Evolutionary conservation across 2,113 vertebrate genomes (phyloP).

Genomic region (Alligator mississippiensis): DNA sequence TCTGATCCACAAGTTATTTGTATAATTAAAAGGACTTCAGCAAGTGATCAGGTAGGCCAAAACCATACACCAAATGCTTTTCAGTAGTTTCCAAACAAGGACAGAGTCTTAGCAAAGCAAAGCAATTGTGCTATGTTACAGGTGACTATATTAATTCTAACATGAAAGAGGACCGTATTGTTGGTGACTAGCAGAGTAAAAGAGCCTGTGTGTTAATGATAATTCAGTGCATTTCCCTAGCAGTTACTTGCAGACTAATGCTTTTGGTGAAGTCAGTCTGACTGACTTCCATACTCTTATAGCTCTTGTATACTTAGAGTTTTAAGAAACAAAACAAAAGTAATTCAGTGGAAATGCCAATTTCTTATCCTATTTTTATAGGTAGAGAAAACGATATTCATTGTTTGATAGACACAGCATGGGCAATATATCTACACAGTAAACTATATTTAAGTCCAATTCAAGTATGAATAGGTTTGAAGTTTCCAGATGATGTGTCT

Average conservation of each 20-base stretch:
- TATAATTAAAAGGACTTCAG: conserved; percentile 30
- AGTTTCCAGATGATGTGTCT: conserved; percentile 50
- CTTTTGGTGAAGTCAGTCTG: too few species aligned
- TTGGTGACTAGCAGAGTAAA: not conserved
- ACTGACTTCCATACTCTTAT: not conserved
- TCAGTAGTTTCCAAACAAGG: not conserved
- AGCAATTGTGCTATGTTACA: too few species aligned
- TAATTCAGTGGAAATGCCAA: not conserved
- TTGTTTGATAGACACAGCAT: not conserved
- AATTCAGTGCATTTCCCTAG: not conserved
- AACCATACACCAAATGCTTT: not conserved
- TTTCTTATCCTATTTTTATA: not conserved
- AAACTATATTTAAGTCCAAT: conserved; percentile 19
- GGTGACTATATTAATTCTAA: not conserved
- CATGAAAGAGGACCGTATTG: not conserved
- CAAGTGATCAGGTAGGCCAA: conserved; percentile 36
- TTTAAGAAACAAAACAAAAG: not conserved
- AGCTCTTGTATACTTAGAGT: not conserved
- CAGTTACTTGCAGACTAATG: not conserved
- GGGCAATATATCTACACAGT: conserved; percentile 1
- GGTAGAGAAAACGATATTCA: not conserved
- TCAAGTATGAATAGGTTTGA: not conserved
- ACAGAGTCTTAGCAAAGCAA: not conserved
- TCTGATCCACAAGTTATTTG: not conserved
- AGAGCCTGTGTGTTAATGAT: not conserved